These are phyloP conservation scores for Erythrolamprus reginae DNA, from an alignment of 2,113 vertebrate genomes.

Conservation along the genomic window DNA sequence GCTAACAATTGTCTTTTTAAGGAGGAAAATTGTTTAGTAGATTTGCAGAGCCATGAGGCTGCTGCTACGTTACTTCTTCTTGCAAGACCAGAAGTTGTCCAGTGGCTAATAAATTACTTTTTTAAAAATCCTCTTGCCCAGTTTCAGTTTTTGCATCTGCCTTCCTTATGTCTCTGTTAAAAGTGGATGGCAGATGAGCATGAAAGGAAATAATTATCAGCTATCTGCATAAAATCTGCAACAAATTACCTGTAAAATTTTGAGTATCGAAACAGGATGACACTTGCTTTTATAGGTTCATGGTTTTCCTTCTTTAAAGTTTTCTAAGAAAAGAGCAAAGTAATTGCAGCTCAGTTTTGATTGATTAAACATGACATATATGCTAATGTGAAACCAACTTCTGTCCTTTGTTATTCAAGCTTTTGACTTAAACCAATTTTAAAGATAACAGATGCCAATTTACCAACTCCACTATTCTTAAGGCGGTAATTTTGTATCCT, in stretches of 20 bases:
- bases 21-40: background rate
- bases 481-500: conserved; percentile 57
- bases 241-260: conserved; percentile 85
- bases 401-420: conserved; percentile 67
- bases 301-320: conserved; percentile 78
- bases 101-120: conserved; percentile 51
- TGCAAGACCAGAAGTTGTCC: conserved; percentile 39
- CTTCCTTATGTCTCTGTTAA: conserved; percentile 79
- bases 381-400: conserved; percentile 80
- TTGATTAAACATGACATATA: conserved; percentile 87
- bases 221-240: conserved; percentile 84
- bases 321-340: conserved; percentile 73
- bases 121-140: conserved; percentile 40
- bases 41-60: conserved; percentile 18
- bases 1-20: background rate
- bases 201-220: conserved; percentile 85
- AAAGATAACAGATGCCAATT: conserved; percentile 69
- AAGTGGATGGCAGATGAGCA: conserved; percentile 82
- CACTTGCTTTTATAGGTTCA: conserved; percentile 75
- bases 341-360: conserved; percentile 77
- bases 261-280: conserved; percentile 82
- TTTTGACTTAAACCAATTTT: conserved; percentile 66
- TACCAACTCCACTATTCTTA: conserved; percentile 63
- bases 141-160: conserved; percentile 76
- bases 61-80: background rate